Base-by-base conservation (phyloP, 2,797 vertebrate species). In the Lutjanus campechanus region DNA sequence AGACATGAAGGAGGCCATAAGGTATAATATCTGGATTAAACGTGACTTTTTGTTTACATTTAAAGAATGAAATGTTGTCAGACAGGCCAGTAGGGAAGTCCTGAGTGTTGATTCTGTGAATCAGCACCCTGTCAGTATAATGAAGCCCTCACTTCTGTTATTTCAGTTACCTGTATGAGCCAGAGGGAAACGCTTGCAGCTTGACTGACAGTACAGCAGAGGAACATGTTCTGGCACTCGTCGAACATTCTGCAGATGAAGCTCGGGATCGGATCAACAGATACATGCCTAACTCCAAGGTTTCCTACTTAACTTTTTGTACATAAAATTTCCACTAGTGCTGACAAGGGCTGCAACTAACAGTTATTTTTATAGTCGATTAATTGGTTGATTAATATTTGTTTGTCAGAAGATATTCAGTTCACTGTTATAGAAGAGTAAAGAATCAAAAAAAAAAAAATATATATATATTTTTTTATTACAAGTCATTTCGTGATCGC, bases 221-320 rank as follows among this genome's bases (percentile, higher is more conserved):
- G 91, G 98, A 99, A 81, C 98, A 99, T 0, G 98, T 99, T 71
- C 90, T 99, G 84, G 98, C 98, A 0, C 94, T 99, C 50, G 98
- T 98, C 82, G 98, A 99, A 84, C 98, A 99, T 0, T 97, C 98
- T 0, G 98, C 98, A 0, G 98, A 99, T n/a, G 98, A 99, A 95
- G 98, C 98, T 25, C 96, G 97, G 0, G 98, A 99, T 87, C 96
- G 98, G 81, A 96, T 99, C 94, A 97, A 92, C 95, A 95, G 96
- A 79, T 97, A 97, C 76, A 97, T 98, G 82, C 97, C 98, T 1
- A 97, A 95, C 78, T 97, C 98, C 79, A 99, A 98, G 98, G 98
- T 99, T 65, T 61, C 47, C 41, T 60, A 77, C 9, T 44, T 46
- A 40, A 13, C 56, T 54, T 22, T 25, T 9, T 3, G 51, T 56